Evolutionary conservation across 2,113 vertebrate genomes (phyloP), one percentile per base, ranked within the genome.

Genomic region (Melanocharis versteri): DNA sequence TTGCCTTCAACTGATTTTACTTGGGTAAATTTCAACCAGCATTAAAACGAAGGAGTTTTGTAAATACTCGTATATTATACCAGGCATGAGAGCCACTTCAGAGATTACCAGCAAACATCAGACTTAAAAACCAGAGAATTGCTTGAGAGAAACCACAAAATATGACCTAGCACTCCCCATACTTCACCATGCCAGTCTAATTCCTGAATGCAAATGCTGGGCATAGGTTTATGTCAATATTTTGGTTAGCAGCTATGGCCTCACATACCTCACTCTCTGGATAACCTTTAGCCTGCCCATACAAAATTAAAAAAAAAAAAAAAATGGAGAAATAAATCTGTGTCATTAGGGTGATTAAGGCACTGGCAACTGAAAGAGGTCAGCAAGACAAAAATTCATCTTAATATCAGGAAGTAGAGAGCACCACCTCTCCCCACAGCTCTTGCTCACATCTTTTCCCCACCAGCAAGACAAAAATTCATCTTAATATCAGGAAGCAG

Each of bases 91-190:
- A 83, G 26, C 20, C 24, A n/a, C 13, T 83, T 26, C 5, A 65
- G 23, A 77, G 48, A 5, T 6, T 22, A 70, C 14, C 54, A 81
- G 26, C 33, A 65, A 91, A 57, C 18, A 58, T 9, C 19, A 16
- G 26, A 54, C 48, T 60, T 53, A 10, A 2, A 71, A 65, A 61
- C 2, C 37, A 75, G 64, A 68, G 15, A 79, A 1, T 2, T 47
- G 24, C 33, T 78, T 64, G 18, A 50, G 9, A 68, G 15, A 62
- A 86, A 37, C 3, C 61, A 16, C 13, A 56, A 57, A 44, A 30
- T 20, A 57, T 0, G 9, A 61, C 15, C 7, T 18, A 26, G 12
- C 3, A 11, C 14, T 30, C 6, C 1, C 37, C 21, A 13, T 33
- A 44, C 0, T 4, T 35, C 40, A 35, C 44, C 14, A 15, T 1